Percentiles rank a stretch among this genome's conserved stretches.
Evolutionary conservation across 2,888 invertebrate genomes (phyloP).

Genomic region (Hedya salicella): DNA sequence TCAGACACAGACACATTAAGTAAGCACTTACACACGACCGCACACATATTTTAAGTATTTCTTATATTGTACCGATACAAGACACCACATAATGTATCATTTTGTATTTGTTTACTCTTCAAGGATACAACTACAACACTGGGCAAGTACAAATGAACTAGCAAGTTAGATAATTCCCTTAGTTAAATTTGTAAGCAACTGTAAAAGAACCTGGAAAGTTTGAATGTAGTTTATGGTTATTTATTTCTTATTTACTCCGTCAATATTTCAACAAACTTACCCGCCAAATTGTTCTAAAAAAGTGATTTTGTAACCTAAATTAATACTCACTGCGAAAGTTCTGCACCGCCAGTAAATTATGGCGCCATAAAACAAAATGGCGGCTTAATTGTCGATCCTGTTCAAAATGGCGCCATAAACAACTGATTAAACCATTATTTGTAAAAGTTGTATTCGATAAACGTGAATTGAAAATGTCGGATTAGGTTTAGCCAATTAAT

Average conservation of each 20-base stretch:
- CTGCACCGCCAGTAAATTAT: slow-evolving; percentile 17
- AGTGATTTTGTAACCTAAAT: slow-evolving; percentile 23
- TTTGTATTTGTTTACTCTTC: too few relatives aligned
- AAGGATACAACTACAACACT: too few relatives aligned
- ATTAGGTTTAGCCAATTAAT: too few relatives aligned
- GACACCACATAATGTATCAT: too few relatives aligned
- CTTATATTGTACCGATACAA: too few relatives aligned
- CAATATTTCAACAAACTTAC: slow-evolving; percentile 11
- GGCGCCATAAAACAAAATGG: slow-evolving; percentile 31
- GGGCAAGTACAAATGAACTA: too few relatives aligned
- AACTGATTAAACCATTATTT: slow-evolving; percentile 37
- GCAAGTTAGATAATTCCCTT: too few relatives aligned
- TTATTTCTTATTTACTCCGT: not conserved
- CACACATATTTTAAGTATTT: too few relatives aligned
- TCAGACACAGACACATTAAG: too few relatives aligned
- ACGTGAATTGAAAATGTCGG: slow-evolving; percentile 7
- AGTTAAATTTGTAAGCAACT: too few relatives aligned
- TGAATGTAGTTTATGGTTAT: too few relatives aligned
- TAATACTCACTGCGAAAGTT: slow-evolving; percentile 27
- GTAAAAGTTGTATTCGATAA: not conserved
- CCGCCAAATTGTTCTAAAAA: not conserved
- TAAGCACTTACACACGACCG: too few relatives aligned
- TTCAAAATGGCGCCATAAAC: slow-evolving; percentile 35
- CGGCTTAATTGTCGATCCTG: slow-evolving; percentile 35
- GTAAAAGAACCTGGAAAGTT: not conserved